These are phyloP conservation scores for Botia kubotai DNA, from an alignment of 2,797 vertebrate species.

Conservation along the genomic window DNA sequence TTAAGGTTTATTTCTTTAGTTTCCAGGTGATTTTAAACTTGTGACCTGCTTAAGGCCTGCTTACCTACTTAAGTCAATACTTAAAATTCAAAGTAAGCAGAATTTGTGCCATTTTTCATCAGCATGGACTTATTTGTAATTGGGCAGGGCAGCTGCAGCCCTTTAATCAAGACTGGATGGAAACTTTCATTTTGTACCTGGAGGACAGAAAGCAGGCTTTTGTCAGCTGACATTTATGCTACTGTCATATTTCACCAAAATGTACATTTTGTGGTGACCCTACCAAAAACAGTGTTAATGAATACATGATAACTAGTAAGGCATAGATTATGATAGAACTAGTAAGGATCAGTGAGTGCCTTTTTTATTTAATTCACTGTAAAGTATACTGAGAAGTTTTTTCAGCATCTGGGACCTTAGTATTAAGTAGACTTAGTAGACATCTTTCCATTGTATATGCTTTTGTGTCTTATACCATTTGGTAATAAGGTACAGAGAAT, in stretches of 20 bases:
- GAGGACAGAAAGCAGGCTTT: not conserved
- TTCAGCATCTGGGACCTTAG: not conserved
- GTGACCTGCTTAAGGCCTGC: not conserved
- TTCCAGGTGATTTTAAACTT: slow-evolving; percentile 60
- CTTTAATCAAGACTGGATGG: not conserved
- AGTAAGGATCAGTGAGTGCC: not conserved
- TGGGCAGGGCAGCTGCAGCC: not conserved
- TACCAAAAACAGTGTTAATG: not conserved
- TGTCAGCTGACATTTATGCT: not conserved
- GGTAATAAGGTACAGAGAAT: slow-evolving; percentile 23
- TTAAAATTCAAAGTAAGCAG: not conserved
- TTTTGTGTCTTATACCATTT: slow-evolving; percentile 26
- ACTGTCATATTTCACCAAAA: not conserved
- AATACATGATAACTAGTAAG: not conserved
- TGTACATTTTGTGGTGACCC: not conserved
- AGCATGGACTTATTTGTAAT: not conserved
- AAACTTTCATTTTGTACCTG: not conserved
- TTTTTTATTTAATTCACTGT: not conserved
- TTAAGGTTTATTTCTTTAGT: slow-evolving; percentile 64
- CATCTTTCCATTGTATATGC: not conserved
- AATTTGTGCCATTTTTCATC: not conserved
- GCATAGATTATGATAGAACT: not conserved
- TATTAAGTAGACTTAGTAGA: not conserved
- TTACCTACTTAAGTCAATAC: no score
- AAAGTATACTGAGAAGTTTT: not conserved